Percentiles rank a stretch among this genome's conserved stretches.
Evolutionary conservation across 2,888 invertebrate genomes (phyloP).

Genomic region (Zele albiditarsus): DNA sequence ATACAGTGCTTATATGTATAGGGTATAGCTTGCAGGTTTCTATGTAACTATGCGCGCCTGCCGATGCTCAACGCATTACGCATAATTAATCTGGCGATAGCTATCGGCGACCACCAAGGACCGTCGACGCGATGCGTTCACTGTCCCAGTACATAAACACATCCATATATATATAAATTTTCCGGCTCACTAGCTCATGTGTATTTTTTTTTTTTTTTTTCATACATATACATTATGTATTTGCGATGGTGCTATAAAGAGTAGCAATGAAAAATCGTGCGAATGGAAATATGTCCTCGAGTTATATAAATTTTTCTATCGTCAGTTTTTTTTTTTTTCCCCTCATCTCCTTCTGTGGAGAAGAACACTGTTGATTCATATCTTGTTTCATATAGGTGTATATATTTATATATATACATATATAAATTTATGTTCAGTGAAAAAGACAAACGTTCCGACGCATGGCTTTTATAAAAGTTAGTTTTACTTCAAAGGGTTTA

Average conservation of each 20-base stretch:
- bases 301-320: constrained; percentile 29
- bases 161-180: constrained; percentile 4
- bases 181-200: background rate
- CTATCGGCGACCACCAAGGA: constrained; percentile 42
- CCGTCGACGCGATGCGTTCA: constrained; percentile 30
- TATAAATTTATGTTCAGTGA: constrained; percentile 38
- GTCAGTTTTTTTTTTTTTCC: constrained; percentile 21
- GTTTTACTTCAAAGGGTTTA: constrained; percentile 2
- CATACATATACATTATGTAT: background rate
- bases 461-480: constrained; percentile 20
- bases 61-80: constrained; percentile 58
- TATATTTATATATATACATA: constrained; percentile 12
- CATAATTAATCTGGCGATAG: constrained; percentile 62
- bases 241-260: background rate
- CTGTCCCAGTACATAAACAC: constrained; percentile 15
- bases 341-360: constrained; percentile 9
- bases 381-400: constrained; percentile 27
- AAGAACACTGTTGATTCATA: constrained; percentile 23
- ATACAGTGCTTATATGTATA: constrained; percentile 27
- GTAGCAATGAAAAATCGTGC: constrained; percentile 30
- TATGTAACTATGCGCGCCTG: constrained; percentile 34
- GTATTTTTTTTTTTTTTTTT: background rate
- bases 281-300: constrained; percentile 30
- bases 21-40: constrained; percentile 27
- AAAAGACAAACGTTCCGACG: constrained; percentile 46